These are phyloP conservation scores for Neodon shergylaensis DNA, from an alignment of 2,113 vertebrate genomes.

Conservation along the genomic window DNA sequence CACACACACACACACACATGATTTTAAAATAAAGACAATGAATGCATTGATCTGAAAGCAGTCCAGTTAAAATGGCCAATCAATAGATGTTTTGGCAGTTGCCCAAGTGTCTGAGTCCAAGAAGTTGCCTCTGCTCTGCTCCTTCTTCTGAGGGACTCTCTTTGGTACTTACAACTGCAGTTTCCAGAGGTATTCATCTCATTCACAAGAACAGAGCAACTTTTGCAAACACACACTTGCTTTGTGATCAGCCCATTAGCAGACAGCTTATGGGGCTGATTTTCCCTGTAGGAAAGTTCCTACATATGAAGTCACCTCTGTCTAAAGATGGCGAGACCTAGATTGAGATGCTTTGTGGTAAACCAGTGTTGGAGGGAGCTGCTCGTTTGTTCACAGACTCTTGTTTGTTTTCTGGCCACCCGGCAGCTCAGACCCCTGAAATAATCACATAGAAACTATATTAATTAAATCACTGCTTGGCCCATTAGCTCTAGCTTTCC, in stretches of 20 bases:
- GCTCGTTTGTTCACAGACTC: no score
- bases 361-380: not conserved
- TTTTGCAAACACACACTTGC: no score
- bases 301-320: not conserved
- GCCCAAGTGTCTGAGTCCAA: not conserved
- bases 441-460: no score
- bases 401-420: no score
- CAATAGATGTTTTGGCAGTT: no score
- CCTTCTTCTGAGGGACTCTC: not conserved
- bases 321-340: not conserved
- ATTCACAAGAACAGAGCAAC: not conserved
- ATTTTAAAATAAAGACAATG: not conserved
- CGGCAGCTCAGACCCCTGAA: no score
- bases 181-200: not conserved
- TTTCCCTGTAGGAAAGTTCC: not conserved
- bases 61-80: not conserved
- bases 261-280: not conserved
- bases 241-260: not conserved
- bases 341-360: not conserved
- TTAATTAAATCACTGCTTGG: no score
- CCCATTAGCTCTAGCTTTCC: no score
- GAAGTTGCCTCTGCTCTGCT: not conserved
- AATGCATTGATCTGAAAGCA: not conserved
- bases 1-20: not conserved
- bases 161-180: not conserved